These are phyloP conservation scores for Syngnathoides biaculeatus DNA, from an alignment of 2,113 vertebrate genomes.

Conservation along the genomic window DNA sequence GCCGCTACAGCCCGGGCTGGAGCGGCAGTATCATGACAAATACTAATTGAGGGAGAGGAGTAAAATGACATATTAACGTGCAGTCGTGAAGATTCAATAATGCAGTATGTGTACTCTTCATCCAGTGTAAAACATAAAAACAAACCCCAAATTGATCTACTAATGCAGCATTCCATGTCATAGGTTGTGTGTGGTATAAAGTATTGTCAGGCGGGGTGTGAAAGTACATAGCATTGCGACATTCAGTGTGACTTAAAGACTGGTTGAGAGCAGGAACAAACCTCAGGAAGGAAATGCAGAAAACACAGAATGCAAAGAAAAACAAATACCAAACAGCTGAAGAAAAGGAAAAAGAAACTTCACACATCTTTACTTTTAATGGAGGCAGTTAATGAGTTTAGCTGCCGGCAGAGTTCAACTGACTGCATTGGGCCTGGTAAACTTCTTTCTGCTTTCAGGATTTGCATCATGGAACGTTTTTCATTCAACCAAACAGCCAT, in stretches of 20 bases:
- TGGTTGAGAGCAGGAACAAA: constrained; percentile 60
- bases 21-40: no score
- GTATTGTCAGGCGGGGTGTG: constrained; percentile 39
- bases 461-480: neutral
- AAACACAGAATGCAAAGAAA: constrained; percentile 42
- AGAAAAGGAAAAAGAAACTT: constrained; percentile 34
- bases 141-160: constrained; percentile 19
- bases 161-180: constrained; percentile 33
- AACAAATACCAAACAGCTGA: constrained; percentile 40
- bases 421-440: neutral
- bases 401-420: constrained; percentile 18
- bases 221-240: constrained; percentile 52
- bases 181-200: constrained; percentile 47
- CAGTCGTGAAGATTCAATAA: constrained; percentile 4
- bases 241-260: constrained; percentile 47
- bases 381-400: constrained; percentile 21
- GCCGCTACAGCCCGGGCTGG: no score
- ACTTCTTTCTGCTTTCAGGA: neutral
- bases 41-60: constrained; percentile 22
- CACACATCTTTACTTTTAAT: constrained; percentile 10
- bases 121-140: constrained; percentile 7
- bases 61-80: neutral
- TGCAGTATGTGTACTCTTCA: neutral
- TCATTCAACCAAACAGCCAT: neutral
- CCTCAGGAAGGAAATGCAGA: constrained; percentile 65